These are phyloP conservation scores for Belgica antarctica DNA, from an alignment of 2,888 invertebrate species.

Conservation along the genomic window DNA sequence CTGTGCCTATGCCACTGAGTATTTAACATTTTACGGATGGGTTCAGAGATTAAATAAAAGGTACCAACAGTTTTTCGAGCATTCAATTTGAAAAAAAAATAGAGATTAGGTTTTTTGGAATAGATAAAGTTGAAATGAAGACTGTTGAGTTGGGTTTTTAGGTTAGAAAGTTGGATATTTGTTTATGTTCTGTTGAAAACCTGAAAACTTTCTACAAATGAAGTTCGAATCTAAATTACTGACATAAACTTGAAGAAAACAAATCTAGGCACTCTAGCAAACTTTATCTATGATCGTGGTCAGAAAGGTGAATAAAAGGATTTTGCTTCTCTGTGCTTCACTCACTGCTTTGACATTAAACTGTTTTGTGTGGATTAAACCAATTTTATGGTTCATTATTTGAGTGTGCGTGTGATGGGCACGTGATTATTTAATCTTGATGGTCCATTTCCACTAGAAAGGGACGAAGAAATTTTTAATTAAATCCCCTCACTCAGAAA, in stretches of 20 bases:
- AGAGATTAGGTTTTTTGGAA: not conserved
- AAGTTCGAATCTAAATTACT: no score
- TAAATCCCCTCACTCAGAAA: conserved; percentile 16
- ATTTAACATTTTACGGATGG: conserved; percentile 35
- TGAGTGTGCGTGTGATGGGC: conserved; percentile 22
- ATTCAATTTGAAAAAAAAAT: not conserved
- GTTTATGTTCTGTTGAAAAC: no score
- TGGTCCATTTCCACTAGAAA: not conserved
- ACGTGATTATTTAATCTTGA: conserved; percentile 27
- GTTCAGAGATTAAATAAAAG: conserved; percentile 36
- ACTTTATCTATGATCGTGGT: not conserved
- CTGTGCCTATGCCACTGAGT: not conserved
- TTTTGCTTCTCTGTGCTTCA: no score
- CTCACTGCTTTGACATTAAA: no score
- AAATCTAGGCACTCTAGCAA: no score
- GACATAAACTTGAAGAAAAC: no score
- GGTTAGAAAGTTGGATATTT: no score
- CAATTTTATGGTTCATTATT: conserved; percentile 24
- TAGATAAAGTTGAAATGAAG: no score
- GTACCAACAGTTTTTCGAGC: conserved; percentile 20
- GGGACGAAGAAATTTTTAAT: conserved; percentile 27
- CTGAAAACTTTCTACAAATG: no score
- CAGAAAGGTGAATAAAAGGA: not conserved
- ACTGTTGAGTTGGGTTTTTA: no score
- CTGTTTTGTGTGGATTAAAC: conserved; percentile 2